Percentiles rank a stretch among this genome's conserved stretches.
Evolutionary conservation across 2,888 invertebrate species (phyloP).

Genomic region (Tryphoninae sp.): DNA sequence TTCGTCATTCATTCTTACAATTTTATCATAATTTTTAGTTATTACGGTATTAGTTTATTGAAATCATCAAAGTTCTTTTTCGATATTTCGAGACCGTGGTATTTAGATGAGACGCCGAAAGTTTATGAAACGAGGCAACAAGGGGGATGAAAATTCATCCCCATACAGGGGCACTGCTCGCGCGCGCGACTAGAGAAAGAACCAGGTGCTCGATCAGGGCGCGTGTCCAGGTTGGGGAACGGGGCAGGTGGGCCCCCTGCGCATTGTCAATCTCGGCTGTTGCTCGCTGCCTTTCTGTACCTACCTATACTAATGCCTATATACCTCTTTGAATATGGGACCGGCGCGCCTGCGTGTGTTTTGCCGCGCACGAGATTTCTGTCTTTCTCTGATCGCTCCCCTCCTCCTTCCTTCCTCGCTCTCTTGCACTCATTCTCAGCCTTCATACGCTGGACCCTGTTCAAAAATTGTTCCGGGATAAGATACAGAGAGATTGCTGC

Average conservation of each 20-base stretch:
- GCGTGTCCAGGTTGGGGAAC: conserved; percentile 79
- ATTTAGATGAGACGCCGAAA: neutral
- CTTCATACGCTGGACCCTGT: neutral
- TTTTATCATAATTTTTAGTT: neutral
- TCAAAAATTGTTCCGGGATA: no score
- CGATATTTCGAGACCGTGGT: neutral
- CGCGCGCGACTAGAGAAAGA: conserved; percentile 51
- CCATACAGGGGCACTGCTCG: conserved; percentile 49
- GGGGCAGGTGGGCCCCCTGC: conserved; percentile 81
- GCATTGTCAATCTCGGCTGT: conserved; percentile 80
- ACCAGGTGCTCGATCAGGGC: conserved; percentile 78
- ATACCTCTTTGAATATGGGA: conserved; percentile 32
- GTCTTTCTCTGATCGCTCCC: conserved; percentile 30
- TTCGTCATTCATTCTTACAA: neutral
- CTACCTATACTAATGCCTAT: conserved; percentile 35
- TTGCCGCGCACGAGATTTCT: conserved; percentile 42
- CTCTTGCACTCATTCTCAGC: conserved; percentile 52
- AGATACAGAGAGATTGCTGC: no score
- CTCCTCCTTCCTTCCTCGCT: conserved; percentile 43
- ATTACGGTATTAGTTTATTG: conserved; percentile 35
- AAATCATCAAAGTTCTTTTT: conserved; percentile 13
- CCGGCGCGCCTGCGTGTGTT: conserved; percentile 48
- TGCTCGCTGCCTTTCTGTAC: conserved; percentile 68
- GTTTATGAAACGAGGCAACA: neutral
- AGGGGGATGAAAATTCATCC: conserved; percentile 44